Evolutionary conservation across 2,113 vertebrate genomes (phyloP), one percentile per base, ranked within the genome.

Genomic region (Gnathonemus longibarbis): DNA sequence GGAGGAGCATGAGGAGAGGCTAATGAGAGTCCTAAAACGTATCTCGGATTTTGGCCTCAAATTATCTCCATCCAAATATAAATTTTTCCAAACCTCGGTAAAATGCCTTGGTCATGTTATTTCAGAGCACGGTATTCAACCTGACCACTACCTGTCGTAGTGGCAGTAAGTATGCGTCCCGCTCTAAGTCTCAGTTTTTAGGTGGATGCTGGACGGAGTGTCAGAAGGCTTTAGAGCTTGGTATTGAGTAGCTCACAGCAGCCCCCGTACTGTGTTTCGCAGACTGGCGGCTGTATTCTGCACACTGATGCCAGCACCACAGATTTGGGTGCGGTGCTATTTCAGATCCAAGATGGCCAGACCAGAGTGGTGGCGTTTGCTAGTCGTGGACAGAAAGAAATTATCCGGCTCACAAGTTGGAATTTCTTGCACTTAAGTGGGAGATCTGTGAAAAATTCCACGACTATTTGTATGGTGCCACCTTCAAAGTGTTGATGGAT

Each of bases 391-490:
- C 31, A 39, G 89, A 91, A 35, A 15, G 11, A 3, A 35, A 70
- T 2, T 88, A 91, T 46, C 58, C 77, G 35, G 90, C 46, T 19
- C 90, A 89, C n/a, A 89, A 87, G 45, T 15, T 62, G 58, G 92
- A 24, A 9, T 89, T 42, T 90, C 89, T 89, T 0, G 91, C 89
- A 9, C 31, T 89, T 1, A 89, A 53, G 70, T 88, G 0, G 87
- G 90, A 0, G 42, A 89, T 46, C 58, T 91, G 27, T 46, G 90
- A 24, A 84, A 91, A 92, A 4, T 92, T 13, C 50, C 88, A n/a
- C 58, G 70, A 1, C 13, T 92, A 19, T 84, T 84, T 19, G 46
- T 74, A 15, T 91, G 88, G 56, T 3, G 46, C 0, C 87, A 52
- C 50, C 50, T 52, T 52, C 50, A 52, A 52, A 88, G 91, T 84